Evolutionary conservation across 2,113 vertebrate species (phyloP).

Genomic region (Eublepharis macularius): DNA sequence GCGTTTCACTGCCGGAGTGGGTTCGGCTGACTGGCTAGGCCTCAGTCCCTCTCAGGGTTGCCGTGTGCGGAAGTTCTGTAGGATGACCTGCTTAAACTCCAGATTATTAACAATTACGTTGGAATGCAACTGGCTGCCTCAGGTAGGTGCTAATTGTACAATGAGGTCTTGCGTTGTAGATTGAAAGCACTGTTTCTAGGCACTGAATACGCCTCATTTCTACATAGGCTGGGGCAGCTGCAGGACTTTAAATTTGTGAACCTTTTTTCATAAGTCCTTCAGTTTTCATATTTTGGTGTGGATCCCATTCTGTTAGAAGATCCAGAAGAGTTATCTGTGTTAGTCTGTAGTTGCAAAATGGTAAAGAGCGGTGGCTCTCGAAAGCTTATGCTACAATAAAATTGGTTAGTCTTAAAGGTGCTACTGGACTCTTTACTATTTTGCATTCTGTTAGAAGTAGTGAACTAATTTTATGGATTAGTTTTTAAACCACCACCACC

Average conservation of each 20-base stretch:
- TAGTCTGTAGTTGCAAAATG: too few relatives aligned
- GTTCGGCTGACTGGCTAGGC: too few relatives aligned
- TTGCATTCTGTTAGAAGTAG: constrained; percentile 65
- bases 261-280: constrained; percentile 36
- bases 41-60: too few relatives aligned
- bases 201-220: accelerated
- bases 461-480: constrained; percentile 63
- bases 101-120: constrained; percentile 23
- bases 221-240: too few relatives aligned
- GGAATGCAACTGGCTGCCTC: neutral
- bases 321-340: too few relatives aligned
- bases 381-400: too few relatives aligned
- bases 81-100: neutral
- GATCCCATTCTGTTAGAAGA: constrained; percentile 64
- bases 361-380: too few relatives aligned
- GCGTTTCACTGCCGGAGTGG: too few relatives aligned
- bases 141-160: neutral
- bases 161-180: neutral
- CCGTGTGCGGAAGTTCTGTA: neutral
- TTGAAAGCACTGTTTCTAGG: neutral
- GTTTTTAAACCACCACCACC: constrained; percentile 62
- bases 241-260: constrained; percentile 21
- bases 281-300: constrained; percentile 69
- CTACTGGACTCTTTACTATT: too few relatives aligned
- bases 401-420: too few relatives aligned